Conservation (phyloP, 2,888 invertebrate genomes). For the Dysmachus trigonus region DNA sequence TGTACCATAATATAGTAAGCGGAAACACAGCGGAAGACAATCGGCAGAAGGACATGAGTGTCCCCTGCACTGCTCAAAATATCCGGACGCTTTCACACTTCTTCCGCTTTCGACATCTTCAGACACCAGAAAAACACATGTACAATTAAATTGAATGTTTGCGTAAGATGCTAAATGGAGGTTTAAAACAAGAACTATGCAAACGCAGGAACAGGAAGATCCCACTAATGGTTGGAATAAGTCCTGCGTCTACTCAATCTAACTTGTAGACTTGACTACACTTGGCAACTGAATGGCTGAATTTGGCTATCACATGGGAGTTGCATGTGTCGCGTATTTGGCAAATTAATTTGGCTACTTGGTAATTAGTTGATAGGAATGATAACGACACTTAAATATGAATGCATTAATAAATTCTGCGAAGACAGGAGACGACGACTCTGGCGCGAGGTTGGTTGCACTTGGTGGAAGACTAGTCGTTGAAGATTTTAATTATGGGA, state of each 20-base stretch:
- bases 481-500: background rate
- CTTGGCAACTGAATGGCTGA: background rate
- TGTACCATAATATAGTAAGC: conserved; percentile 41
- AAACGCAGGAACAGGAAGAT: background rate
- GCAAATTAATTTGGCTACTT: background rate
- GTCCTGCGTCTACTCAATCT: background rate
- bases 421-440: background rate
- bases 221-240: background rate
- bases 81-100: background rate
- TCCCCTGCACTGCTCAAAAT: background rate
- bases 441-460: background rate
- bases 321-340: background rate
- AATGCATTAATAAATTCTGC: background rate
- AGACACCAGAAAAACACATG: background rate
- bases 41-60: background rate
- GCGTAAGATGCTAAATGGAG: background rate
- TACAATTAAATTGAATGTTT: background rate
- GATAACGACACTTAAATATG: background rate
- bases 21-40: background rate
- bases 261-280: background rate
- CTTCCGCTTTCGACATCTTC: background rate
- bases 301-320: background rate
- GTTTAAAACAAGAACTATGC: background rate
- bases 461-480: background rate
- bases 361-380: background rate